Evolutionary conservation across 2,797 vertebrate genomes (phyloP), one percentile per base, ranked within the genome.

Genomic region (Mastacembelus armatus): DNA sequence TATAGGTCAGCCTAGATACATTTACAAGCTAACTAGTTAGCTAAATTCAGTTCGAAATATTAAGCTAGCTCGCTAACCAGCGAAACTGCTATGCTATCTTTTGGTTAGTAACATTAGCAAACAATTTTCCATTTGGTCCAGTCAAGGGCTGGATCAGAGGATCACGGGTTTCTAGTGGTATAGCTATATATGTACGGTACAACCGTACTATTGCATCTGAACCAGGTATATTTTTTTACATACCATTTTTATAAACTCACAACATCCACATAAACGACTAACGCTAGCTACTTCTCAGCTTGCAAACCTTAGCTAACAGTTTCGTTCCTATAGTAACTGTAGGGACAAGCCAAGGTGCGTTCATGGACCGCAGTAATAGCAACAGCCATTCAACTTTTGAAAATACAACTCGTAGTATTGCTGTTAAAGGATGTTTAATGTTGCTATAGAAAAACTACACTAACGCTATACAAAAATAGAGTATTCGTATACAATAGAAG

Each of bases 321-420:
- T 36, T 19, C 21, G 85, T 89, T 82, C 65, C 81, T 81, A 90
- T 89, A 71, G 87, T 47, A 83, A 89, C 84, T 22, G 30, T 6
- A 14, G 22, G 22, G 55, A 49, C 55, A 52, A 44, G n/a, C 8
- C 1, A 19, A 24, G 84, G 29, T 54, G 77, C 75, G 49, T 86
- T 88, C 75, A 81, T 0, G 26, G 12, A 16, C 7, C 1, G 16
- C 19, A 4, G 24, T 61, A 27, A 15, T 18, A 1, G 0, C n/a
- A 14, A 11, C 2, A 9, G 22, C 3, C 4, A 11, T 57, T 32
- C 10, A 56, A 27, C 14, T 10, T 10, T 8, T 32, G 18, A 2
- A 15, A 21, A 15, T 12, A 22, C 50, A 12, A 8, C 24, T 42
- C 11, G n/a, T 0, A 24, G 2, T 29, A 29, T 7, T 16, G 26